Evolutionary conservation across 1,140 invertebrate species (phyloP), one percentile per base, ranked within the genome.

Genomic region (Apis cerana): DNA sequence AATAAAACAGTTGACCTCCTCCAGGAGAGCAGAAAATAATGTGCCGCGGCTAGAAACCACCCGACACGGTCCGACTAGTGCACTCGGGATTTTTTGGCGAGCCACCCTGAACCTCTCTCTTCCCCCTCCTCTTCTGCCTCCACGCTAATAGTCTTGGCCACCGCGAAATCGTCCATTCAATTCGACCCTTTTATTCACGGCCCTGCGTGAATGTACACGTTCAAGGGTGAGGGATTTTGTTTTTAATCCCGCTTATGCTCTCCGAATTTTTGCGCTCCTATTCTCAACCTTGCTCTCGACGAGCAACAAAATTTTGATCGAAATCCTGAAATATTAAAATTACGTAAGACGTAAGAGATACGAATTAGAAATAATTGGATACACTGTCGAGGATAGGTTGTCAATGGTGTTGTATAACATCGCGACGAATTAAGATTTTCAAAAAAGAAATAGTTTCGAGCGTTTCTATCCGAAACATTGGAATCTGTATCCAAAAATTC

Each of bases 1-100:
- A 90, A 90, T 91, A 90, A 91, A 91, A 90, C 89, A 90, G 90
- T 89, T 88, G 89, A 91, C 89, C 90, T 87, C 89, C 85, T 91
- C 84, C 86, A 84, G 81, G 79, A 82, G 79, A 86, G 82, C 67
- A 70, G 75, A 74, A 81, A 87, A 84, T 75, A 88, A 88, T 75
- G 83, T 78, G 70, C 59, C 87, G 61, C 74, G 21, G 21, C 54
- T 59, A 79, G 77, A 77, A 75, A 76, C 68, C 67, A 33, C n/a
- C 33, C 56, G 62, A 12, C 61, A 75, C 54, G 58, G 43, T 27
- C 82, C 59, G 52, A 48, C 83, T 76, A 68, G 75, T 23, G 77
- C 75, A 27, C 68, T 87, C 62, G 69, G 33, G 77, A 83, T 84
- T 87, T 87, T 62, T 87, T 86, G 85, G 82, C 85, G 58, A 80